These are phyloP conservation scores for Lepidurus apus DNA, from an alignment of 1,140 invertebrate genomes.

Conservation along the genomic window DNA sequence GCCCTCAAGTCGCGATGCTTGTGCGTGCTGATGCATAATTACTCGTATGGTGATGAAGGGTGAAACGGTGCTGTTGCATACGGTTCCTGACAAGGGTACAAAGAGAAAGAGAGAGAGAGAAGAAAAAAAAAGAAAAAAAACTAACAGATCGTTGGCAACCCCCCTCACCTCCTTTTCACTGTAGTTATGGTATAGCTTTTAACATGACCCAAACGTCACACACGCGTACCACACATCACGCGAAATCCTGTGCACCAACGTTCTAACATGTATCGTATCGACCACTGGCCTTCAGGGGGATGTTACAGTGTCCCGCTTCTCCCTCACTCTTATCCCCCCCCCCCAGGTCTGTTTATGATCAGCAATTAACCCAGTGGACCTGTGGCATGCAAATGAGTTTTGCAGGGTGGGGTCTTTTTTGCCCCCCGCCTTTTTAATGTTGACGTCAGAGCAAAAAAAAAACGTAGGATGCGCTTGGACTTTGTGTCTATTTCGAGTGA, in stretches of 20 bases:
- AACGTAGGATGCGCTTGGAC: not conserved
- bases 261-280: not conserved
- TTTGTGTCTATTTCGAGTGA: not conserved
- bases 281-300: constrained; percentile 1
- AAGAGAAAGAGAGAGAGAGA: not conserved
- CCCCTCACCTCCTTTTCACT: not conserved
- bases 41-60: constrained; percentile 7
- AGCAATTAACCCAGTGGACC: not conserved
- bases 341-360: not conserved
- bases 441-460: not conserved
- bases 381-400: not conserved
- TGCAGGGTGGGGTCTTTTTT: not conserved
- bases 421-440: not conserved
- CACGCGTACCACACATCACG: not conserved
- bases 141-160: not conserved
- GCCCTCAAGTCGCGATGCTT: not conserved
- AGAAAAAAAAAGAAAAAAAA: not conserved
- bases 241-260: not conserved
- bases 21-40: not conserved
- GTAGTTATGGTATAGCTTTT: not conserved
- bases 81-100: not conserved
- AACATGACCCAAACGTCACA: constrained; percentile 9
- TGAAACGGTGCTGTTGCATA: not conserved
- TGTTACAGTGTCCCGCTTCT: not conserved
- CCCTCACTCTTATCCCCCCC: not conserved